Evolutionary conservation across 2,888 invertebrate genomes (phyloP).

Genomic region (Tetropium fuscum): DNA sequence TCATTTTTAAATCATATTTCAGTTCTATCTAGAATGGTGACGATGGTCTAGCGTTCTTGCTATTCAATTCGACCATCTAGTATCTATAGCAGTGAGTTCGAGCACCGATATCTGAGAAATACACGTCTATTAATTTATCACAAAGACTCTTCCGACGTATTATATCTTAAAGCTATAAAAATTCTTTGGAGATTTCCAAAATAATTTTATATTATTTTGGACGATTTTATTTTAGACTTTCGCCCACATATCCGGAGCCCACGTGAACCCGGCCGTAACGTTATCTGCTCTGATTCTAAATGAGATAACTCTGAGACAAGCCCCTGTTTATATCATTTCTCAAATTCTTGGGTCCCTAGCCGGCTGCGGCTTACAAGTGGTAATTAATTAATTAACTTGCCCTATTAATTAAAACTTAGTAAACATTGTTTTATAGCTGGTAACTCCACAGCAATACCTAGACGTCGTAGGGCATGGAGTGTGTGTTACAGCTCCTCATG

Average conservation of each 20-base stretch:
- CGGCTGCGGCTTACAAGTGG: conserved; percentile 76
- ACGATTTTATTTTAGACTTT: conserved; percentile 76
- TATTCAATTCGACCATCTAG: too few species aligned
- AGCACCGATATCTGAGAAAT: too few species aligned
- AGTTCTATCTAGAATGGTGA: neutral
- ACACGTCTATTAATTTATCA: too few species aligned
- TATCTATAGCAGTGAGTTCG: too few species aligned
- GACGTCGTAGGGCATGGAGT: conserved; percentile 39
- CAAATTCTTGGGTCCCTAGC: conserved; percentile 75
- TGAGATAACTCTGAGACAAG: conserved; percentile 68
- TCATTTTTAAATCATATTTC: neutral
- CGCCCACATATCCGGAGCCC: conserved; percentile 83
- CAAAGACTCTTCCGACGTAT: too few species aligned
- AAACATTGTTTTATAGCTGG: conserved; percentile 46
- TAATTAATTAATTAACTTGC: conserved; percentile 49
- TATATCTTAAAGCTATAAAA: too few species aligned
- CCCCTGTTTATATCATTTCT: conserved; percentile 71
- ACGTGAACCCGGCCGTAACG: conserved; percentile 82
- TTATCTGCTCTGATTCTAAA: conserved; percentile 73
- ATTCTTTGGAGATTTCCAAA: too few species aligned
- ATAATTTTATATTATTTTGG: too few species aligned
- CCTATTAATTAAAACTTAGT: neutral
- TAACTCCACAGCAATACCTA: conserved; percentile 46
- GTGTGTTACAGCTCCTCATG: conserved; percentile 52
- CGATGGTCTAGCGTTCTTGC: too few species aligned